Conservation (phyloP, 2,888 invertebrate genomes). For the Eristalis intricaria region DNA sequence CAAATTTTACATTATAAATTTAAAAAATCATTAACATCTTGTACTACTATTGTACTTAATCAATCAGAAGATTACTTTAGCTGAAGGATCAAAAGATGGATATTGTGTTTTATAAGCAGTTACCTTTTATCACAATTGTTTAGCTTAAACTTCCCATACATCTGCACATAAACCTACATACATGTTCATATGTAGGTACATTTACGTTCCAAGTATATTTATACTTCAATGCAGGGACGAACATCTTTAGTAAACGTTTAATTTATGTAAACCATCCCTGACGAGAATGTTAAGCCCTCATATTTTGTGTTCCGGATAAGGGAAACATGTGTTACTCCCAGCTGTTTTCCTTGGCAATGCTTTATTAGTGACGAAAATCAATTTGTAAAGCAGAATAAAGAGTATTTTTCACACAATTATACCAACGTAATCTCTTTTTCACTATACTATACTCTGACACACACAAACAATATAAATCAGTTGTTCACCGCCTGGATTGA, state of each 20-base stretch:
- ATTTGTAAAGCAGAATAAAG: slow-evolving; percentile 29
- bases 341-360: slow-evolving; percentile 49
- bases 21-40: too few relatives aligned
- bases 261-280: not conserved
- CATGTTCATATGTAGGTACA: too few relatives aligned
- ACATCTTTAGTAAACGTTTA: not conserved
- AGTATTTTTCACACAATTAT: slow-evolving; percentile 28
- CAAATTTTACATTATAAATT: too few relatives aligned
- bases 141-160: too few relatives aligned
- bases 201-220: too few relatives aligned
- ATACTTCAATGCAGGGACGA: not conserved
- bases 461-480: slow-evolving; percentile 44
- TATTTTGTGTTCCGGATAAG: slow-evolving; percentile 13
- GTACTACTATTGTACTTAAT: too few relatives aligned
- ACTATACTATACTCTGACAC: slow-evolving; percentile 9
- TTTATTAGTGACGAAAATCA: slow-evolving; percentile 10
- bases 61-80: too few relatives aligned
- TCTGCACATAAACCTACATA: too few relatives aligned
- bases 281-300: slow-evolving; percentile 21
- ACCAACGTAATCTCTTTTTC: slow-evolving; percentile 47
- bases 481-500: slow-evolving; percentile 38
- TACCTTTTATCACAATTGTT: too few relatives aligned
- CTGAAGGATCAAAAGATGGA: too few relatives aligned
- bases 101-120: too few relatives aligned
- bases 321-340: slow-evolving; percentile 60